Evolutionary conservation across 1,140 invertebrate species (phyloP).

Genomic region (Cotesia glomerata): DNA sequence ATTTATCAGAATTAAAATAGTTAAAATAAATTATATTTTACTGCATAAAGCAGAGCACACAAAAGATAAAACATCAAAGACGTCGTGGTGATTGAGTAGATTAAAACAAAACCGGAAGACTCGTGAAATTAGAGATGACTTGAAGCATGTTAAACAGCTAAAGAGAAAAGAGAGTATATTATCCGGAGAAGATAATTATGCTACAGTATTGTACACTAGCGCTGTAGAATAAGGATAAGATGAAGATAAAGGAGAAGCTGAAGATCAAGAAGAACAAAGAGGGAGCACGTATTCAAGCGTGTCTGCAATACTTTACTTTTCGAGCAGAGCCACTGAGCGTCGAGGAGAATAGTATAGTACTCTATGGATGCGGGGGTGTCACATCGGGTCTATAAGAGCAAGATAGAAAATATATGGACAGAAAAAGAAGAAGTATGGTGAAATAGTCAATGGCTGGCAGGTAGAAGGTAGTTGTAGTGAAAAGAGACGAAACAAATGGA

Average conservation of each 20-base stretch:
- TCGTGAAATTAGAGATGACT: background rate
- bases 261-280: background rate
- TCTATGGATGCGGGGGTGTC: too few species aligned
- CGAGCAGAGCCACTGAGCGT: too few species aligned
- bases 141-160: background rate
- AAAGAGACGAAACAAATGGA: conserved; percentile 38
- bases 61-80: background rate
- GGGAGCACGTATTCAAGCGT: background rate
- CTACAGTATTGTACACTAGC: background rate
- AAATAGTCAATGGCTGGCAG: conserved; percentile 1
- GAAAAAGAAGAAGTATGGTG: conserved; percentile 1
- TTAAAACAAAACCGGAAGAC: conserved; percentile 4
- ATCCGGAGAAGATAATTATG: background rate
- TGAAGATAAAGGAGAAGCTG: background rate
- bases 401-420: background rate
- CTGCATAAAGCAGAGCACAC: too few species aligned
- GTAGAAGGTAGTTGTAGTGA: background rate
- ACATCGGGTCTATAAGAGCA: too few species aligned
- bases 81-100: background rate
- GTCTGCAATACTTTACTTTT: too few species aligned
- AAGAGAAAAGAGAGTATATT: background rate
- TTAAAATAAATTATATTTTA: too few species aligned
- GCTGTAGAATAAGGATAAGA: background rate
- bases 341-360: too few species aligned
- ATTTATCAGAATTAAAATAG: too few species aligned